Conservation (phyloP, 2,888 invertebrate species). For the Tortricodes alternella region DNA sequence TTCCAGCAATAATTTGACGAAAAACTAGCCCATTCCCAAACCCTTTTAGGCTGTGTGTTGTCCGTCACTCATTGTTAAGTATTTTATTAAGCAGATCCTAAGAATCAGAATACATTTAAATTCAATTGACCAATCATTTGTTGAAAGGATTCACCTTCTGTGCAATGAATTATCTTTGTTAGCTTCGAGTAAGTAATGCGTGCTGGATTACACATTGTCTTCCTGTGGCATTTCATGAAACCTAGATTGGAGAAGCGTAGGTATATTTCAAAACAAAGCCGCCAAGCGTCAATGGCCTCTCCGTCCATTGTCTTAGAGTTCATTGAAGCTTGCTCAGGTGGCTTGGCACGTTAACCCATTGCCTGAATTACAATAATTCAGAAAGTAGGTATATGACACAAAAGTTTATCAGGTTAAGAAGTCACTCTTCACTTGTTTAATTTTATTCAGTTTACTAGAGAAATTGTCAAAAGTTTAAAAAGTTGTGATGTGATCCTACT, state of each 20-base stretch:
- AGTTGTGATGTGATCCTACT: too few species aligned
- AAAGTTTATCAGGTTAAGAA: background rate
- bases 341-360: conserved; percentile 40
- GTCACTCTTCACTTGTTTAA: background rate
- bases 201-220: conserved; percentile 35
- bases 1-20: too few species aligned
- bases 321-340: conserved; percentile 42
- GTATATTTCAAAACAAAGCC: conserved; percentile 32
- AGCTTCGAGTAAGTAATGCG: conserved; percentile 14
- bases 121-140: too few species aligned
- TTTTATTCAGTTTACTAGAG: too few species aligned
- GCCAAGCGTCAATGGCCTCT: conserved; percentile 43
- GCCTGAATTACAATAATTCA: conserved; percentile 10
- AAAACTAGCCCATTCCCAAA: too few species aligned
- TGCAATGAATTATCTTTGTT: conserved; percentile 21
- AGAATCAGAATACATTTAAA: too few species aligned
- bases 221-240: conserved; percentile 35
- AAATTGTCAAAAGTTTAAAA: too few species aligned
- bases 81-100: too few species aligned
- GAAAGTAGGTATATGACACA: conserved; percentile 3
- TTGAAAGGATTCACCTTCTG: too few species aligned
- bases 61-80: too few species aligned
- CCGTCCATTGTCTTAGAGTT: conserved; percentile 42
- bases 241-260: conserved; percentile 33
- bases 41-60: too few species aligned